Evolutionary conservation across 2,888 invertebrate genomes (phyloP), one percentile per base, ranked within the genome.

Genomic region (Thyatira batis): DNA sequence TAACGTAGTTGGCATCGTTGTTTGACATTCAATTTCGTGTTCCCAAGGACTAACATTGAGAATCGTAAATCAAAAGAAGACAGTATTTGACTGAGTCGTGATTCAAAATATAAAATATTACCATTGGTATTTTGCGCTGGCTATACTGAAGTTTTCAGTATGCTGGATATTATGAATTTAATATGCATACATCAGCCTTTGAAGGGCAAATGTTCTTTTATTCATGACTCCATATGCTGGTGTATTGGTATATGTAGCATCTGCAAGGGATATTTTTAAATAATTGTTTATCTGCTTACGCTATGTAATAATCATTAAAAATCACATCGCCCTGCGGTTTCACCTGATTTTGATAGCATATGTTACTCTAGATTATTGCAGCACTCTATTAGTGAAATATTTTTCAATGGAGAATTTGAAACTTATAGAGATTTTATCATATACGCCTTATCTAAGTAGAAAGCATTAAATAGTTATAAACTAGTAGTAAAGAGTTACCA

Each of bases 51-150:
- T 28, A 5, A 48, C 48, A n/a, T 33, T 17, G 17, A 39, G 17
- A 39, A 39, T 48, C 48, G 28, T 27, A 27, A 25, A 46, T 20
- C 25, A 11, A n/a, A 45, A 45, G 25, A 21, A 25, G 1, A 0
- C 9, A 10, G 28, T 28, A 6, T 10, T 27, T 3, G n/a, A n/a
- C n/a, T n/a, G n/a, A n/a, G n/a, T 27, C 27, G 9, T 17, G 13
- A 8, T 39, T 1, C 8, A 13, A 2, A 39, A 30, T 17, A 39
- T 39, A 8, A 39, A 17, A 0, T 6, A 17, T 8, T n/a, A n/a
- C n/a, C n/a, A n/a, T n/a, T n/a, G n/a, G n/a, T n/a, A n/a, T n/a
- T 30, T 30, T 30, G 64, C 67, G 55, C 59, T 54, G 59, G 58
- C 57, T 64, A 64, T 54, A 33, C 33, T 5, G 0, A 33, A 50